Evolutionary conservation across 2,888 invertebrate genomes (phyloP).

Genomic region (Drosophila mettleri): DNA sequence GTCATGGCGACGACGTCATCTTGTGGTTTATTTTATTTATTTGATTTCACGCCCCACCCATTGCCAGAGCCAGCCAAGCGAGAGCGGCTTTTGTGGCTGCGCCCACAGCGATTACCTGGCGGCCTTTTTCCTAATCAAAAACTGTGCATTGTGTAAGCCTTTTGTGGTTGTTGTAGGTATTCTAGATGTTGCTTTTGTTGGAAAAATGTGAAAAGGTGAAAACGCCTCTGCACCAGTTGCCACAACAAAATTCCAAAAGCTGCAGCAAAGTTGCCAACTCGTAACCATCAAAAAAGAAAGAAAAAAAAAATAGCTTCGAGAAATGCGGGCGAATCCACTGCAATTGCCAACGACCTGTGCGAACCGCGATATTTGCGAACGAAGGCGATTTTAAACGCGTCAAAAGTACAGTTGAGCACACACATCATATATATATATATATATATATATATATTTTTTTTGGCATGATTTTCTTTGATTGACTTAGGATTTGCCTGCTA

Average conservation of each 20-base stretch:
- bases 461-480: constrained; percentile 33
- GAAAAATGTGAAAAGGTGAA: constrained; percentile 26
- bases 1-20: constrained; percentile 78
- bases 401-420: constrained; percentile 67
- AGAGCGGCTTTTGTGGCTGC: constrained; percentile 66
- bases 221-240: constrained; percentile 25
- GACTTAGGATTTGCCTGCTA: constrained; percentile 29
- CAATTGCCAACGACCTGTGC: constrained; percentile 32
- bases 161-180: constrained; percentile 34
- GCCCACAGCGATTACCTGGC: constrained; percentile 70
- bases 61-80: constrained; percentile 26
- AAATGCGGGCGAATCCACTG: constrained; percentile 47
- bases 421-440: too few relatives aligned
- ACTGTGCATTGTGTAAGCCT: constrained; percentile 65
- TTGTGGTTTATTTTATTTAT: constrained; percentile 78
- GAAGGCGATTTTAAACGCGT: constrained; percentile 56
- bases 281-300: constrained; percentile 41
- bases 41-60: constrained; percentile 66
- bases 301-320: background rate
- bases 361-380: constrained; percentile 46
- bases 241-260: constrained; percentile 49
- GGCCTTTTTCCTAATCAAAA: constrained; percentile 71
- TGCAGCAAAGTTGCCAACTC: constrained; percentile 57
- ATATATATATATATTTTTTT: too few relatives aligned
- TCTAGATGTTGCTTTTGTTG: constrained; percentile 29